These are phyloP conservation scores for Orthosia gothica DNA, from an alignment of 2,888 invertebrate species.

Conservation along the genomic window DNA sequence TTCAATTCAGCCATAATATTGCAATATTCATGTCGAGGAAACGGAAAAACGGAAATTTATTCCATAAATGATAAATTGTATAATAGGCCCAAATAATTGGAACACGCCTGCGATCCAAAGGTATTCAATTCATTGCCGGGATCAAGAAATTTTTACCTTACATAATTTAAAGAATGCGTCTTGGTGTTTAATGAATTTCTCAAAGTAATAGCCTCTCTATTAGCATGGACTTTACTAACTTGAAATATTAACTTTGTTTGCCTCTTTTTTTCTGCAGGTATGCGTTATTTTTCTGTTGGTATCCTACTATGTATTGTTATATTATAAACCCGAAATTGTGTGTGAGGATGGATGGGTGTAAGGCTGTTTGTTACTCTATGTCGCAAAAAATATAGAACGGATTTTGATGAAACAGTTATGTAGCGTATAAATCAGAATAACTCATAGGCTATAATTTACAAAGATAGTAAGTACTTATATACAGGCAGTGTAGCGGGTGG, in stretches of 20 bases:
- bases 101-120: constrained; percentile 45
- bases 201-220: constrained; percentile 20
- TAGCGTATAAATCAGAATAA: no score
- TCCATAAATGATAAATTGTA: constrained; percentile 37
- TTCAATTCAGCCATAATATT: background rate
- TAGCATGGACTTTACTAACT: constrained; percentile 9
- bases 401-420: no score
- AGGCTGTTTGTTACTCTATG: no score
- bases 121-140: constrained; percentile 49
- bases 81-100: constrained; percentile 48
- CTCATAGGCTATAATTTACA: no score
- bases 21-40: constrained; percentile 18
- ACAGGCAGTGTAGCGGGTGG: no score
- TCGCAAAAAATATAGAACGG: no score
- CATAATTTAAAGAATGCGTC: constrained; percentile 32
- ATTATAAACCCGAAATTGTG: no score
- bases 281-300: background rate
- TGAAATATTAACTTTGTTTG: background rate
- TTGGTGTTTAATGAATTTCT: constrained; percentile 24
- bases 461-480: no score
- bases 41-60: constrained; percentile 22
- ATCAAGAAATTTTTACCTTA: constrained; percentile 24
- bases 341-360: no score
- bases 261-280: background rate
- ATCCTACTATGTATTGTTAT: no score